Percentiles rank a stretch among this genome's conserved stretches.
Evolutionary conservation across 2,797 vertebrate species (phyloP).

Genomic region (Hydrophis major): DNA sequence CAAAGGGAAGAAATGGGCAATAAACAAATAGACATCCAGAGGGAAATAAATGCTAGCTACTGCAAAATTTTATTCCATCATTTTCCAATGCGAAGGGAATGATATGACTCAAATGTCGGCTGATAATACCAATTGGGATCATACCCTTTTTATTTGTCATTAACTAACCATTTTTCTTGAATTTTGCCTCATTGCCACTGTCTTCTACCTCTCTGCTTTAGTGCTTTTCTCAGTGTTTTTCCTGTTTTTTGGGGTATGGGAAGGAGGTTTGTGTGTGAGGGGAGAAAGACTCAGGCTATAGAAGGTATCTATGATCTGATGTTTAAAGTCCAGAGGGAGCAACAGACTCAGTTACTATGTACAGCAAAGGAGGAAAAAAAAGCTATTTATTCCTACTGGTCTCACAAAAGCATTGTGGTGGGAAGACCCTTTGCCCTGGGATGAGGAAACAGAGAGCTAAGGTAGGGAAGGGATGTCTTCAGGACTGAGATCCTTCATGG

Average conservation of each 20-base stretch:
- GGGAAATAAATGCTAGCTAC: neutral
- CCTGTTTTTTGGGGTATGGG: neutral
- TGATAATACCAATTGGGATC: neutral
- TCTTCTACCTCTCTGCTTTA: neutral
- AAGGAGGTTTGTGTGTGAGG: neutral
- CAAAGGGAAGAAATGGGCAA: neutral
- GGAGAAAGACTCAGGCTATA: neutral
- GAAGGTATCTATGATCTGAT: neutral
- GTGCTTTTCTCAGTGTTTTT: neutral
- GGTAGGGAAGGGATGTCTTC: neutral
- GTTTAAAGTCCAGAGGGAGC: neutral
- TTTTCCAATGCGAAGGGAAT: neutral
- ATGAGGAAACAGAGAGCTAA: neutral
- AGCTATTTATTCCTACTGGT: neutral
- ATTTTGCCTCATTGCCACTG: neutral
- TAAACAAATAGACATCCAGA: neutral
- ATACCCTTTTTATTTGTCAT: neutral
- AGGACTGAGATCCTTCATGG: neutral
- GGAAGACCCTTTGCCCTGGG: neutral
- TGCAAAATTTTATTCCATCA: neutral
- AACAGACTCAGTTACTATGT: neutral
- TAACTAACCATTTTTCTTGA: neutral
- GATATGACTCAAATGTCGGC: neutral
- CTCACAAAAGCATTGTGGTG: neutral
- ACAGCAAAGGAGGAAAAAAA: neutral